phyloP scores from a whole-genome alignment of 2,797 vertebrate genomes.

The Trichosurus vulpecula region DNA sequence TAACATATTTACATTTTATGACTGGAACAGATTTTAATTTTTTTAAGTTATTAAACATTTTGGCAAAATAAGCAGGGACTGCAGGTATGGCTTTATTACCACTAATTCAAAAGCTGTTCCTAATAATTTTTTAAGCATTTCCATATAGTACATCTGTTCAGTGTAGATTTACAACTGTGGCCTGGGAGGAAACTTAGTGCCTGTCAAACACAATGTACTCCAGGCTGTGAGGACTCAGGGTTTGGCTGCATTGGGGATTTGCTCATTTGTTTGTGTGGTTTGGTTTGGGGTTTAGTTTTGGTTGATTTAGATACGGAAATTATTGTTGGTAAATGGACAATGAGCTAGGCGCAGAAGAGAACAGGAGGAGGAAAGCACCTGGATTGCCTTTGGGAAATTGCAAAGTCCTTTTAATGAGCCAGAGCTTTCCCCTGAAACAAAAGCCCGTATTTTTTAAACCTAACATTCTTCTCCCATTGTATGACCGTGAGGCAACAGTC shows the following conservation, averaged over 20 bases:
- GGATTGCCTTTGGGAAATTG: background rate
- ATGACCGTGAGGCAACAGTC: background rate
- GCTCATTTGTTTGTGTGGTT: constrained; percentile 38
- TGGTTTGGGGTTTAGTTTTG: background rate
- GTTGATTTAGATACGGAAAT: constrained; percentile 20
- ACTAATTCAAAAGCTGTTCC: constrained; percentile 69
- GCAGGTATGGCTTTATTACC: constrained; percentile 62
- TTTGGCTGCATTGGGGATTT: constrained; percentile 12
- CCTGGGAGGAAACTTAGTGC: constrained; percentile 54
- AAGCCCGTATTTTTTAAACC: background rate
- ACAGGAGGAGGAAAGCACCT: background rate
- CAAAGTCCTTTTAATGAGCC: background rate
- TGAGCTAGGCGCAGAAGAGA: background rate
- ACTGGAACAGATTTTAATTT: constrained; percentile 35
- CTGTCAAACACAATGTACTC: constrained; percentile 32
- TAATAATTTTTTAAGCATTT: constrained; percentile 72
- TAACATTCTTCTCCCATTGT: background rate
- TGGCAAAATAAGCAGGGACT: constrained; percentile 46
- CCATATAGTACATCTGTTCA: constrained; percentile 58
- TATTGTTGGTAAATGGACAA: background rate
- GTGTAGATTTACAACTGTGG: constrained; percentile 64
- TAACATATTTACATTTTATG: constrained; percentile 43
- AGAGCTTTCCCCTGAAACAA: background rate
- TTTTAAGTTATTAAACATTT: constrained; percentile 54
- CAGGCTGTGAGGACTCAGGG: background rate